phyloP scores from a whole-genome alignment of 64 coral and sea anemone species.

The Stichodactyla helianthus region DNA sequence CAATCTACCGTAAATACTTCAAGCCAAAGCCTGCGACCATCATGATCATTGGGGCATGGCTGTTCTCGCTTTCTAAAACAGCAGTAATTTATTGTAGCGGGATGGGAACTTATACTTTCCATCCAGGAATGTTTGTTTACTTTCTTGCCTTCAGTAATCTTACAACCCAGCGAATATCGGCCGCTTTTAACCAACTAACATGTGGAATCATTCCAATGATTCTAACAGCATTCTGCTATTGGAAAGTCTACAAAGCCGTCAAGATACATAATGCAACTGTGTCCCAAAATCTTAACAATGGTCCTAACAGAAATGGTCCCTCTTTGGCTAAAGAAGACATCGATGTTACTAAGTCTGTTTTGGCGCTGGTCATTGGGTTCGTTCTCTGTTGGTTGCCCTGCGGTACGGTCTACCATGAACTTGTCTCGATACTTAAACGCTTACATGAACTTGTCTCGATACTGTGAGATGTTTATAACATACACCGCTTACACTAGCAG shows the following conservation, averaged over 20 bases:
- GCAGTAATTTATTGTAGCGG: neutral
- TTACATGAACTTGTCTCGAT: neutral
- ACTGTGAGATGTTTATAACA: neutral
- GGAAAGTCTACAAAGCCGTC: constrained; percentile 8
- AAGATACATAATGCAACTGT: neutral
- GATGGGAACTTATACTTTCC: neutral
- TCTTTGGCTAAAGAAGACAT: constrained; percentile 2
- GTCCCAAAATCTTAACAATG: neutral
- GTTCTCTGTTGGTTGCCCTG: constrained; percentile 18
- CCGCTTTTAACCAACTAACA: neutral
- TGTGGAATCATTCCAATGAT: neutral
- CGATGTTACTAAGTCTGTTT: neutral
- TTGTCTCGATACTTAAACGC: neutral
- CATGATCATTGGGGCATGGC: neutral
- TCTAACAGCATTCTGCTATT: neutral
- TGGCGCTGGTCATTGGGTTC: constrained; percentile 3
- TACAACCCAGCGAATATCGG: neutral
- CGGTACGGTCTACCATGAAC: neutral
- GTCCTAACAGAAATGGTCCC: neutral
- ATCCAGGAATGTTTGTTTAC: neutral
- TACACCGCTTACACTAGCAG: neutral
- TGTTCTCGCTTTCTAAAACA: neutral
- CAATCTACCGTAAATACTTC: constrained; percentile 37
- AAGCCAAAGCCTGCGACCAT: neutral
- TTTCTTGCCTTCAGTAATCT: neutral